Percentiles rank a stretch among this genome's conserved stretches.
These are phyloP conservation scores for Chlorops oryzae DNA, from an alignment of 1,140 invertebrate genomes.

Conservation along the genomic window DNA sequence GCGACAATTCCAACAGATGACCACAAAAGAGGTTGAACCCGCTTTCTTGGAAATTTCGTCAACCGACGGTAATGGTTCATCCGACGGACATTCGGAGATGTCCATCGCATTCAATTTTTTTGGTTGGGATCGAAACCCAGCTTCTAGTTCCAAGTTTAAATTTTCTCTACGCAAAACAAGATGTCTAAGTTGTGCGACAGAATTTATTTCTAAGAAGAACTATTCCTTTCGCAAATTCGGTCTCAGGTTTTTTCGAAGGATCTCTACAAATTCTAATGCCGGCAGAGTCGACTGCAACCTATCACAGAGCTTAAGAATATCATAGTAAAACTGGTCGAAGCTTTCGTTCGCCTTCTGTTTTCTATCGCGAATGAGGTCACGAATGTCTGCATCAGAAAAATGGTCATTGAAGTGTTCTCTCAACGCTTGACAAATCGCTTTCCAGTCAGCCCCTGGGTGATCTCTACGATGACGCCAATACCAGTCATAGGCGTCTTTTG, in stretches of 20 bases:
- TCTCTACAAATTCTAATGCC: background rate
- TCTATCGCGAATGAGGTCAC: conserved; percentile 1
- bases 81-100: too few species aligned
- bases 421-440: background rate
- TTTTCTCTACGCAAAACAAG: too few species aligned
- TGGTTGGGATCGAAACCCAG: too few species aligned
- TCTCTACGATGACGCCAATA: background rate
- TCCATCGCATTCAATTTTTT: too few species aligned
- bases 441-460: background rate
- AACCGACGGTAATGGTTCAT: too few species aligned
- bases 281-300: background rate
- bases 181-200: too few species aligned
- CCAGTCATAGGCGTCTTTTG: background rate
- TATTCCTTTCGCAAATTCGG: background rate
- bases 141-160: too few species aligned
- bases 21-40: too few species aligned
- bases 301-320: background rate
- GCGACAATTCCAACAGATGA: conserved; percentile 17
- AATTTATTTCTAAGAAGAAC: conserved; percentile 1
- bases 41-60: too few species aligned
- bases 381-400: background rate
- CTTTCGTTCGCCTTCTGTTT: background rate
- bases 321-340: conserved; percentile 2
- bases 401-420: background rate
- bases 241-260: background rate